Base-by-base conservation (phyloP, 2,888 invertebrate genomes). In the Heliconius hortense region DNA sequence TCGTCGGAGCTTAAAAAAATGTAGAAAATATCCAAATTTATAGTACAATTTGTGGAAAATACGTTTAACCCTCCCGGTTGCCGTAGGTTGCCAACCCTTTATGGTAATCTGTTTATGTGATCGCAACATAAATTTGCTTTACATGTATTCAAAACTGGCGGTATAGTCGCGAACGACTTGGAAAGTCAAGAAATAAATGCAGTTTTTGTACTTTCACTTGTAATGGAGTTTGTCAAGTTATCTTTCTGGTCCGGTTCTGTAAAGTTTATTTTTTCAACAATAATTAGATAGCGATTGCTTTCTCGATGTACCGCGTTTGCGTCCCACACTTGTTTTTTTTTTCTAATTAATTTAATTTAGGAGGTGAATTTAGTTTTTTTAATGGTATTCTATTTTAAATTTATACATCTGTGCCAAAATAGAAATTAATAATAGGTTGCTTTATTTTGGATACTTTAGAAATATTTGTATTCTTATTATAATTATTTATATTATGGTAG, bases 181-280 rank as follows among this genome's bases (percentile, higher is more conserved):
- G 69, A 69, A 69, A 69, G 69, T 56, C 28, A 15, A 69, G 31
- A 31, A 69, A 56, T 69, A 69, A 56, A 69, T 69, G 69, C 69
- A 69, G 56, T 69, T 69, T 69, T 69, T 66, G 43, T 60, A 67
- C 66, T 67, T 73, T 66, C 73, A 67, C 66, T 66, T 63, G 56
- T 59, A 39, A 59, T 73, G 67, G 48, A 39, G 60, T 60, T 60
- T 60, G 39, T 71, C 35, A 60, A 35, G 26, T 71, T 71, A 71
- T 43, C 60, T 71, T 28, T 26, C 39, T 10, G 21, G 43, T 39
- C 71, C 60, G 71, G 71, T 71, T 71, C 10, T 71, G 31, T 69
- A 13, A 35, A 56, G n/a, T 69, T 56, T n/a, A 10, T 66, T 53
- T 31, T 69, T 28, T 21, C 3, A 26, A 11, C 1, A 31, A 28